Evolutionary conservation across 2,888 invertebrate genomes (phyloP).

Genomic region (Flexamia atlantica): DNA sequence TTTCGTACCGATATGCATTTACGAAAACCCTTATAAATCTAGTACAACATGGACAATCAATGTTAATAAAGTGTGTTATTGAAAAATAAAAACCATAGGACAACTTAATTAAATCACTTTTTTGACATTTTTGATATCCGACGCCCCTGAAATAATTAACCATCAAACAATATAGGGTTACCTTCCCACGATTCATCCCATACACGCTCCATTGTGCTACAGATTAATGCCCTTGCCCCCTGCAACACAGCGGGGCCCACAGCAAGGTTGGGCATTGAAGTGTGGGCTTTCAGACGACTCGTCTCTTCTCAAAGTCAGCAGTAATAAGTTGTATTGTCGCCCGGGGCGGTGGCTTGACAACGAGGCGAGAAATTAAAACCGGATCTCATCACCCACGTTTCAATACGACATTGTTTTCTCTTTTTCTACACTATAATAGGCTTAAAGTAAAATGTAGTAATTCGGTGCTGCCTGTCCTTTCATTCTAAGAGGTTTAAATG

Average conservation of each 20-base stretch:
- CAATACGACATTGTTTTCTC: not conserved
- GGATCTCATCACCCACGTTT: constrained; percentile 4
- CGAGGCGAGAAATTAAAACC: constrained; percentile 17
- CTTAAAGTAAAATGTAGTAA: no score
- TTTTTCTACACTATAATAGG: no score
- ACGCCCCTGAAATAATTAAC: no score
- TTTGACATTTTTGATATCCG: no score
- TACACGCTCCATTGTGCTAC: not conserved
- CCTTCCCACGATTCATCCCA: not conserved
- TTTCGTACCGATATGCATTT: no score
- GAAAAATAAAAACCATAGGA: no score
- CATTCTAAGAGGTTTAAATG: no score
- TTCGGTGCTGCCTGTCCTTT: no score
- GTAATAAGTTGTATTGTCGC: constrained; percentile 27
- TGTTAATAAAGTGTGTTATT: no score
- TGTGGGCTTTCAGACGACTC: not conserved
- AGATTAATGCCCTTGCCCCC: not conserved
- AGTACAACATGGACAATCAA: no score
- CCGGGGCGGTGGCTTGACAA: not conserved
- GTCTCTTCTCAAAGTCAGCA: not conserved
- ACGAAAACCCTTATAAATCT: no score
- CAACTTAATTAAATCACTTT: no score
- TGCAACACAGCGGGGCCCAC: not conserved
- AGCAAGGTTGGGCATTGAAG: not conserved
- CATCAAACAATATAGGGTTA: constrained; percentile 1